Base-by-base conservation (phyloP, 37 sponge, comb jelly and placozoan species). In the Diacarnus erythraeanus region DNA sequence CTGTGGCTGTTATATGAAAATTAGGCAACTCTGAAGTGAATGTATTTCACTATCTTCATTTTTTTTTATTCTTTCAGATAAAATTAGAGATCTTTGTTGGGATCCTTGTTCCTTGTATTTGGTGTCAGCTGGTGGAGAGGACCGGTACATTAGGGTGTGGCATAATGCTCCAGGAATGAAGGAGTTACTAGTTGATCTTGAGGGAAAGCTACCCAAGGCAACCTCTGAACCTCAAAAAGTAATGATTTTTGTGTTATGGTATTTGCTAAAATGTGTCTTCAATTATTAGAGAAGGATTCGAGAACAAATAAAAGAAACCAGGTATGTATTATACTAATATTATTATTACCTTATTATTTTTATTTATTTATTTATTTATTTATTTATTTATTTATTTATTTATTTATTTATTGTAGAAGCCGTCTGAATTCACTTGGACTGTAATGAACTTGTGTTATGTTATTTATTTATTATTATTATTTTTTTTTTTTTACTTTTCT, bases 121-220 rank as follows among this genome's bases (percentile, higher is more conserved):
- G 35, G 67, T 65, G 36, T 92, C 94, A 2, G 60, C 80, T 77
- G 96, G 85, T n/a, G 90, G 82, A 1, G 69, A 38, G n/a, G 96
- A 89, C 56, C 78, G 77, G 17, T 76, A 81, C 54, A 59, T 95
- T 0, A 65, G 88, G 20, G 64, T 95, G 42, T 95, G 96, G 96
- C 82, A 92, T 68, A 95, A 95, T 56, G 61, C n/a, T 12, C 75
- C 84, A 0, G 96, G 94, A 1, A 76, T 76, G 44, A 79, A 51
- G 78, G 80, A 77, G 59, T 64, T 68, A 27, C 47, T 89, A 15
- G 35, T 17, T 5, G 88, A 93, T 3, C 69, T 89, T 54, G 68
- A 89, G 57, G 71, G 23, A 1, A 79, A 84, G 69, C 43, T 93
- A 1, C 74, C 77, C 10, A 78, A 69, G 31, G 81, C 96, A 30